Base-by-base conservation (phyloP, 2,113 vertebrate species). In the Ctenomys sociabilis region DNA sequence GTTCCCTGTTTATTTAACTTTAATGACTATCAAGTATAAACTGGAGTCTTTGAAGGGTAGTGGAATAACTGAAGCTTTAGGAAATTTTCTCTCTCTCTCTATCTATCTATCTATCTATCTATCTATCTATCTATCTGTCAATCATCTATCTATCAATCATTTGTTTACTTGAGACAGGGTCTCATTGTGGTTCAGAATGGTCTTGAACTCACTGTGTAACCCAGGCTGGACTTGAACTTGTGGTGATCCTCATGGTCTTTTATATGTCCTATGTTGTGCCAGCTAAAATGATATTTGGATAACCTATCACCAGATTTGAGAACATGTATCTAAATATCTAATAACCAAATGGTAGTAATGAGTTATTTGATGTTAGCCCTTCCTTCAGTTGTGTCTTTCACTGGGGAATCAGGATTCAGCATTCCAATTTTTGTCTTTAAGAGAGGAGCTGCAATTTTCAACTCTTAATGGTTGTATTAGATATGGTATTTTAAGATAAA, bases 1-100 rank as follows among this genome's bases (percentile, higher is more conserved):
- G 43, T 21, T 8, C 30, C 3, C 0, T 64, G 21, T 2, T 0
- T 64, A 21, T 40, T 57, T 59, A n/a, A 83, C 0, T 14, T 86
- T 32, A 78, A 26, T 57, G 52, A 61, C 54, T 75, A 54, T 16
- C 28, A 17, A 32, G 17, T 64, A 59, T 5, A 59, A 78, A n/a
- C 14, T 80, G 13, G 32, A 70, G 14, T 61, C 19, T 78, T 30
- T 81, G 7, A 11, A 14, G n/a, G 19, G 6, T 17, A 9, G 30
- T 40, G 12, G 26, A 66, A 26, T 22, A 83, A 43, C 10, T 75
- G 43, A 66, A 54, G 2, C 30, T 70, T 75, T 59, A 40, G n/a
- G 70, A 85, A 77, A 30, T 30, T 49, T 49, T 63, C 7, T 63
- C 24, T 61, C 2, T 61, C 59, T 26, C 0, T 24, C 59, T 17